Conservation (phyloP, 2,888 invertebrate species). For the Octonoba sinensis region DNA sequence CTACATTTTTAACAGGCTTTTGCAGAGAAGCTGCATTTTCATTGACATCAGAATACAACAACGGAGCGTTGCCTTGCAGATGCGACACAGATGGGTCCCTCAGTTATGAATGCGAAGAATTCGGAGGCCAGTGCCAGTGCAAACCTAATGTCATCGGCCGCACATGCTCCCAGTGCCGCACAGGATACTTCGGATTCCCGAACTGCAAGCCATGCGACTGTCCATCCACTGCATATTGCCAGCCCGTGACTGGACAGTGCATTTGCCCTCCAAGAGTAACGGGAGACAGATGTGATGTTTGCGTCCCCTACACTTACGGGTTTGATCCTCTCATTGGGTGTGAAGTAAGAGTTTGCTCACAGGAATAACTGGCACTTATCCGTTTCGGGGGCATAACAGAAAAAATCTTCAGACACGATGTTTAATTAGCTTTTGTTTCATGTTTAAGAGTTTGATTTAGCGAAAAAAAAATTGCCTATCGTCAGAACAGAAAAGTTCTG, state of each 20-base stretch:
- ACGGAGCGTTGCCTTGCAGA: conserved; percentile 88
- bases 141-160: conserved; percentile 93
- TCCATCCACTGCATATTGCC: conserved; percentile 84
- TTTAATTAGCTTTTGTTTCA: conserved; percentile 16
- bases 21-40: conserved; percentile 93
- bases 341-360: conserved; percentile 73
- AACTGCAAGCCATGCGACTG: conserved; percentile 91
- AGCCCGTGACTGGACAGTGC: conserved; percentile 75
- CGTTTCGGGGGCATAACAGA: too few species aligned
- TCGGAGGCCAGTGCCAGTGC: conserved; percentile 97
- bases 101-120: conserved; percentile 89
- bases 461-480: too few species aligned
- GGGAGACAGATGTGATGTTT: conserved; percentile 90
- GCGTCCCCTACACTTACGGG: conserved; percentile 89
- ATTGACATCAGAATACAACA: conserved; percentile 93
- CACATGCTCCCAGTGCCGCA: conserved; percentile 83
- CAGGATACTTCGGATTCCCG: conserved; percentile 96
- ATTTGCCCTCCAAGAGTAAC: conserved; percentile 92
- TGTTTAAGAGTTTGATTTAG: too few species aligned
- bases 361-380: too few species aligned
- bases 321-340: conserved; percentile 95
- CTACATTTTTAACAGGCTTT: conserved; percentile 76
- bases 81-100: conserved; percentile 84
- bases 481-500: too few species aligned
- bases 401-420: not conserved